Conservation (phyloP, 2,797 vertebrate species). For the Sciurus carolinensis region DNA sequence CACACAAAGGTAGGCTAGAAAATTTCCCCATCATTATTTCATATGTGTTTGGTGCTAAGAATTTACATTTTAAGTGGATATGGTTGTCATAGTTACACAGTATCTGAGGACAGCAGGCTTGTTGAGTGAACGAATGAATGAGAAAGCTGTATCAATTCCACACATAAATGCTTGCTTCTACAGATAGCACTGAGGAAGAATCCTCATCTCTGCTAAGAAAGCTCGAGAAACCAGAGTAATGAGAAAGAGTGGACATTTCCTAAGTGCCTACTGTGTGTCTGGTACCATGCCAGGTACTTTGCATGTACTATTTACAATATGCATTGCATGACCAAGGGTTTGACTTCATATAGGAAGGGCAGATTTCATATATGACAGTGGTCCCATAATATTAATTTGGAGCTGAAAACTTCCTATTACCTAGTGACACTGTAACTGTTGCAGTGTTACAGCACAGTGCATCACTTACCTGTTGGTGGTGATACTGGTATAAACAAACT, state of each 20-base stretch:
- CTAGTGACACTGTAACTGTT: background rate
- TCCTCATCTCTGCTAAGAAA: background rate
- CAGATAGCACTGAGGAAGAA: background rate
- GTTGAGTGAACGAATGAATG: constrained; percentile 2
- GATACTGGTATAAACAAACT: background rate
- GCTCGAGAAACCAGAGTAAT: background rate
- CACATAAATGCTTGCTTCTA: background rate
- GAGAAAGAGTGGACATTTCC: background rate
- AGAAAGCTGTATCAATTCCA: background rate
- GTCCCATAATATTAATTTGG: background rate
- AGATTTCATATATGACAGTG: background rate
- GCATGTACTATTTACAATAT: background rate
- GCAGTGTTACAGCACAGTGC: background rate
- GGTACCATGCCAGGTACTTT: background rate
- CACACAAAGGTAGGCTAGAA: background rate
- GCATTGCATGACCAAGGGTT: background rate
- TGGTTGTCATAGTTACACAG: background rate
- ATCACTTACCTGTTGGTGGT: background rate
- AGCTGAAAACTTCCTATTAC: background rate
- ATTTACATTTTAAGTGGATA: constrained; percentile 11
- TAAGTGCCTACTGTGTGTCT: background rate
- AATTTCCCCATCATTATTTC: background rate
- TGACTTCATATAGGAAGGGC: no score
- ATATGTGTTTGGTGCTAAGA: background rate
- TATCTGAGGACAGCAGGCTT: background rate